Evolutionary conservation across 1,140 invertebrate species (phyloP).

Genomic region (Drosophila rhopaloa): DNA sequence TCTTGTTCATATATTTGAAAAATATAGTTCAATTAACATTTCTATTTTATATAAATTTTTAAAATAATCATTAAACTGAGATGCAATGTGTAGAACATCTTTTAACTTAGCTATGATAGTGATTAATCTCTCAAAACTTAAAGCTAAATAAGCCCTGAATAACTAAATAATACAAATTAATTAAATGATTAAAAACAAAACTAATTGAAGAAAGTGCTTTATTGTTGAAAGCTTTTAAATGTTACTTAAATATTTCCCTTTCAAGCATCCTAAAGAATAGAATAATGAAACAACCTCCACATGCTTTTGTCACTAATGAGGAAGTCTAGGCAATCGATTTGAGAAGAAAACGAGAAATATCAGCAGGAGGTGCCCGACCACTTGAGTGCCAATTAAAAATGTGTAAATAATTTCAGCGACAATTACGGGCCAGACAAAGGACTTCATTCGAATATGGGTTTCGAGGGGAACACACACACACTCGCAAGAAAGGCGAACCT

Average conservation of each 20-base stretch:
- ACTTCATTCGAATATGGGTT: conserved; percentile 43
- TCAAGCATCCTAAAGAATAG: neutral
- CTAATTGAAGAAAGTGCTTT: no score
- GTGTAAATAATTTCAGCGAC: conserved; percentile 79
- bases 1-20: no score
- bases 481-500: conserved; percentile 38
- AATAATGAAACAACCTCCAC: neutral
- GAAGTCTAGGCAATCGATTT: conserved; percentile 16
- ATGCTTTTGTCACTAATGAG: neutral
- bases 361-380: conserved; percentile 63
- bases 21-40: no score
- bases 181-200: no score
- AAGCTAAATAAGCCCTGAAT: no score
- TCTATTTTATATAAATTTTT: no score
- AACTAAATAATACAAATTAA: no score
- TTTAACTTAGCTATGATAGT: no score
- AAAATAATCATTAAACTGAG: no score
- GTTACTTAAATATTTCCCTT: neutral
- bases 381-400: conserved; percentile 81
- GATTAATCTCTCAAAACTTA: no score
- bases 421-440: conserved; percentile 69
- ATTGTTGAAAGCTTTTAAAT: no score
- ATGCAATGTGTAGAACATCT: no score
- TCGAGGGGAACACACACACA: conserved; percentile 4
- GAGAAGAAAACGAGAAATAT: neutral